Percentiles rank a stretch among this genome's conserved stretches.
phyloP scores from a whole-genome alignment of 2,113 vertebrate genomes.

The Rhinichthys klamathensis region DNA sequence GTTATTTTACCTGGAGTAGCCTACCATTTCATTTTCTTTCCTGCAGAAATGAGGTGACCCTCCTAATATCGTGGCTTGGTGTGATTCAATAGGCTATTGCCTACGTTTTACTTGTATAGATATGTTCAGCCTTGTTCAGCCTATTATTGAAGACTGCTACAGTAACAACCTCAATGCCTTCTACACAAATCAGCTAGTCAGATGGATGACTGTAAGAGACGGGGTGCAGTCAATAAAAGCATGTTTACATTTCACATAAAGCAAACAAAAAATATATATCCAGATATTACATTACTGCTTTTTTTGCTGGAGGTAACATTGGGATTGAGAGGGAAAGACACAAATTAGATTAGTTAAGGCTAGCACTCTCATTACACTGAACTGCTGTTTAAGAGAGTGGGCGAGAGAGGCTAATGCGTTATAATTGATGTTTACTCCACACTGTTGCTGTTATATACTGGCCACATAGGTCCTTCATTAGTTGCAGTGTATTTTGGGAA shows the following conservation, averaged over 20 bases:
- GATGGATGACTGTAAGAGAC: neutral
- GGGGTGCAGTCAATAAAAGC: neutral
- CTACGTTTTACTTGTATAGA: neutral
- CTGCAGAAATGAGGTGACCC: neutral
- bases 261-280: neutral
- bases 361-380: slow-evolving; percentile 15
- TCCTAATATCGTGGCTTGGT: neutral
- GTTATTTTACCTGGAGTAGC: neutral
- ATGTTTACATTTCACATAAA: neutral
- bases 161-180: neutral
- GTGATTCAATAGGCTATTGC: neutral
- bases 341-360: slow-evolving; percentile 36
- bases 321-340: slow-evolving; percentile 3
- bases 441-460: slow-evolving; percentile 5
- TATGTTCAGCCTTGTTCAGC: neutral
- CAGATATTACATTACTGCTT: neutral
- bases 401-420: slow-evolving; percentile 36
- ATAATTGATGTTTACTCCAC: slow-evolving; percentile 49
- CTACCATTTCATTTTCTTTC: neutral
- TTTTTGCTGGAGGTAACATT: slow-evolving; percentile 6
- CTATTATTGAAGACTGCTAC: neutral
- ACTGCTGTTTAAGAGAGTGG: slow-evolving; percentile 27
- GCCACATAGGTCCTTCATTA: slow-evolving; percentile 16
- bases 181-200: neutral
- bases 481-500: slow-evolving; percentile 2